Conservation (phyloP, 2,888 invertebrate genomes). For the Psylliodes chrysocephalus region DNA sequence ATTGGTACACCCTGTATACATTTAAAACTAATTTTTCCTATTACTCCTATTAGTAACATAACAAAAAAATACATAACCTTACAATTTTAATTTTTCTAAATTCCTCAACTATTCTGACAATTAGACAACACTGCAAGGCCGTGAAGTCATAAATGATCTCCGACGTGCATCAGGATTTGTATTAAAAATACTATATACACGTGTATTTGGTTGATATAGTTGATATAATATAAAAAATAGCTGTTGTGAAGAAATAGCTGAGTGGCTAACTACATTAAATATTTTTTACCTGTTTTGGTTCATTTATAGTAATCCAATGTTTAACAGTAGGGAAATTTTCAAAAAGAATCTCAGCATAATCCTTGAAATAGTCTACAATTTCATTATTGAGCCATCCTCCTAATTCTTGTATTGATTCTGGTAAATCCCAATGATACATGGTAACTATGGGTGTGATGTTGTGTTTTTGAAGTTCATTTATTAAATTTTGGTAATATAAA, state of each 20-base stretch:
- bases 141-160: too few species aligned
- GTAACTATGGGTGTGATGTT: constrained; percentile 39
- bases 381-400: constrained; percentile 75
- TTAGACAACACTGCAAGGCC: too few species aligned
- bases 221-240: background rate
- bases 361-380: constrained; percentile 70
- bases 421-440: constrained; percentile 68
- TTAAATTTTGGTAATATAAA: constrained; percentile 40
- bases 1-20: too few species aligned
- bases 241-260: background rate
- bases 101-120: too few species aligned
- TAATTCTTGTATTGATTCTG: constrained; percentile 62
- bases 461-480: constrained; percentile 23
- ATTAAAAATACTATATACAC: too few species aligned
- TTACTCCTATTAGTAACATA: too few species aligned
- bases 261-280: background rate
- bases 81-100: too few species aligned
- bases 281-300: constrained; percentile 58
- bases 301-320: constrained; percentile 69
- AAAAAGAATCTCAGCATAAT: constrained; percentile 67
- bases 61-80: too few species aligned
- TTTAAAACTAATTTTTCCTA: too few species aligned
- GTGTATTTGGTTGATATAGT: background rate
- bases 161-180: too few species aligned
- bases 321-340: constrained; percentile 67